A percentile compares a stretch with the other conserved stretches of the same genome.
Evolutionary conservation across 1,140 invertebrate species (phyloP).

Genomic region (Nasonia giraulti): DNA sequence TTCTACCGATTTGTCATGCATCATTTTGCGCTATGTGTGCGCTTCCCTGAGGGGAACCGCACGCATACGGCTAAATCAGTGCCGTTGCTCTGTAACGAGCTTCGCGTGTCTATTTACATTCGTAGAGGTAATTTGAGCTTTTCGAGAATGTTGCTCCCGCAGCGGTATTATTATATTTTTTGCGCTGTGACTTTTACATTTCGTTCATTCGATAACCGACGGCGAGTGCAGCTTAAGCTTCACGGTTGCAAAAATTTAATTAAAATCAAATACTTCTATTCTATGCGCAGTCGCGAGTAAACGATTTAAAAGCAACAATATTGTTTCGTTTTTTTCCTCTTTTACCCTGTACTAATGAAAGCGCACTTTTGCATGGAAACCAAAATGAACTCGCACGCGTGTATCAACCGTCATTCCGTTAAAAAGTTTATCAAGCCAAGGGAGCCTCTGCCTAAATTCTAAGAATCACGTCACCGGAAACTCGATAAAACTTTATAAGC

Average conservation of each 20-base stretch:
- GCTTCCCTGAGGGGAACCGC: not conserved
- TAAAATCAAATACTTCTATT: too few species aligned
- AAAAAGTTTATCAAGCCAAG: slow-evolving; percentile 19
- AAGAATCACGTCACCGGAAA: slow-evolving; percentile 24
- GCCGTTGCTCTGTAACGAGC: not conserved
- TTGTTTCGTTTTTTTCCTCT: too few species aligned
- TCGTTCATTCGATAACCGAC: too few species aligned
- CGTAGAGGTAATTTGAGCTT: not conserved
- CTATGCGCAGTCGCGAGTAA: too few species aligned
- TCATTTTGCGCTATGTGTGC: slow-evolving; percentile 19
- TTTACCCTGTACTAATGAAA: too few species aligned
- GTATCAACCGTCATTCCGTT: not conserved
- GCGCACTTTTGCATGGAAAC: not conserved
- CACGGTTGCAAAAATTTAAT: too few species aligned
- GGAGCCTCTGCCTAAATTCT: slow-evolving; percentile 15
- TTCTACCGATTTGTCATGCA: slow-evolving; percentile 29
- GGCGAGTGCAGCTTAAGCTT: too few species aligned
- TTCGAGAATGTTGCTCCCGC: too few species aligned
- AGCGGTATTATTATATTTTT: too few species aligned
- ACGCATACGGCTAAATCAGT: not conserved
- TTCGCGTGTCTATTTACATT: slow-evolving; percentile 2
- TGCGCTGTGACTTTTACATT: too few species aligned
- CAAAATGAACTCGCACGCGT: not conserved
- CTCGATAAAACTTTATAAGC: slow-evolving; percentile 44
- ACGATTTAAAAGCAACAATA: too few species aligned